These are phyloP conservation scores for Megamerina dolium DNA, from an alignment of 2,888 invertebrate species.

Conservation along the genomic window DNA sequence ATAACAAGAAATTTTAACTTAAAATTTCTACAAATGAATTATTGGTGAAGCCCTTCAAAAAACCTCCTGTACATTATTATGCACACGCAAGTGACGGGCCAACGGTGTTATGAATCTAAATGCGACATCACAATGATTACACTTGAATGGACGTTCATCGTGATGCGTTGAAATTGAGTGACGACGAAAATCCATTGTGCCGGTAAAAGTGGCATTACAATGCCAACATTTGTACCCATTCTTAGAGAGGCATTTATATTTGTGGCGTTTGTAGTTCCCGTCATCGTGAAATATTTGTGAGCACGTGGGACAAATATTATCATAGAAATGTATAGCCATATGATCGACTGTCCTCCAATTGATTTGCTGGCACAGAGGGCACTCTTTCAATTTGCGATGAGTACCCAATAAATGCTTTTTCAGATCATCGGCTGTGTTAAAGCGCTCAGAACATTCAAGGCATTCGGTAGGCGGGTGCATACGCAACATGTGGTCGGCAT, in stretches of 20 bases:
- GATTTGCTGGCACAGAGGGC: slow-evolving; percentile 10
- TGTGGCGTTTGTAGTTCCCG: slow-evolving; percentile 10
- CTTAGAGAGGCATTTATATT: slow-evolving; percentile 2
- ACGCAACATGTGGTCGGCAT: slow-evolving; percentile 6
- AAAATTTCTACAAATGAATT: no score
- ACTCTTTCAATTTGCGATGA: slow-evolving; percentile 7
- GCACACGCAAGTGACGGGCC: slow-evolving; percentile 7
- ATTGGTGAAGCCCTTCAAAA: no score
- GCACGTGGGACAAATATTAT: slow-evolving; percentile 11
- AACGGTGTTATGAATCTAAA: slow-evolving; percentile 12
- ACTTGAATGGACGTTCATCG: slow-evolving; percentile 15
- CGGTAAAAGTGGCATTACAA: slow-evolving; percentile 7
- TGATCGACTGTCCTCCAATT: slow-evolving; percentile 11
- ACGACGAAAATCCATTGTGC: slow-evolving; percentile 10
- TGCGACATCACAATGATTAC: slow-evolving; percentile 9
- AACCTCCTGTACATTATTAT: no score
- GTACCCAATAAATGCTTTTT: slow-evolving; percentile 8
- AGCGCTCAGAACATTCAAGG: slow-evolving; percentile 5
- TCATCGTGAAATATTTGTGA: slow-evolving; percentile 11
- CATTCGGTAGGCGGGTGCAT: slow-evolving; percentile 14
- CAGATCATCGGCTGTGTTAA: slow-evolving; percentile 12
- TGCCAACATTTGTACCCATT: slow-evolving; percentile 9
- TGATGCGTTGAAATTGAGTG: slow-evolving; percentile 11
- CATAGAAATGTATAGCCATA: slow-evolving; percentile 11
- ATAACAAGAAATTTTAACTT: no score